Evolutionary conservation across 2,113 vertebrate genomes (phyloP).

Genomic region (Rhea americana): DNA sequence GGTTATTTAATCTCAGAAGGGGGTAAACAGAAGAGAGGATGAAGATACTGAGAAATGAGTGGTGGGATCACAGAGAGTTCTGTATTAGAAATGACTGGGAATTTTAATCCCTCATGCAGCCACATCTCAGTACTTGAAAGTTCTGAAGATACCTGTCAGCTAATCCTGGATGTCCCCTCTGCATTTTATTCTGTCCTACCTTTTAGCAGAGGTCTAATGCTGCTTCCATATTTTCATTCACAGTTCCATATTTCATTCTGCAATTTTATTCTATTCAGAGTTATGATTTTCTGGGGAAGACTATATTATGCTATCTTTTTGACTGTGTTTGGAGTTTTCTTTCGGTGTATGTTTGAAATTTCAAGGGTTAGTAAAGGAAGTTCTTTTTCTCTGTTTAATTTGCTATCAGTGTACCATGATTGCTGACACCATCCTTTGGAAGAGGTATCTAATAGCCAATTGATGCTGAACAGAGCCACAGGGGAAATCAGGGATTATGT

Average conservation of each 20-base stretch:
- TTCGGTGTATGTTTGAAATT: background rate
- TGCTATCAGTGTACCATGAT: rapidly evolving
- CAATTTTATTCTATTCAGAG: background rate
- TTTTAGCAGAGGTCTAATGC: background rate
- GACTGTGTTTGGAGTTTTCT: background rate
- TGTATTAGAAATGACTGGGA: background rate
- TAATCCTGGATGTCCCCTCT: background rate
- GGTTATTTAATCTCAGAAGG: background rate
- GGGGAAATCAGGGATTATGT: slow-evolving; percentile 3
- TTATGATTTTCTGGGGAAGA: background rate
- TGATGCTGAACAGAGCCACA: background rate
- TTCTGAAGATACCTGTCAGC: background rate
- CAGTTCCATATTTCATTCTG: background rate
- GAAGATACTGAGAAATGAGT: background rate
- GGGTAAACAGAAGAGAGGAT: background rate
- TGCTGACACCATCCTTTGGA: background rate
- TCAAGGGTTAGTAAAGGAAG: background rate
- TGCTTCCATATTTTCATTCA: background rate
- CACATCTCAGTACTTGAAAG: rapidly evolving
- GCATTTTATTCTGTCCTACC: background rate
- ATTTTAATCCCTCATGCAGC: background rate
- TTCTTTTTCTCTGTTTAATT: background rate
- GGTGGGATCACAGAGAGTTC: background rate
- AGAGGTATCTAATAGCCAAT: background rate
- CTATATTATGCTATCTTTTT: background rate